These are phyloP conservation scores for Ptilonorhynchus violaceus DNA, from an alignment of 2,113 vertebrate species.

Conservation along the genomic window DNA sequence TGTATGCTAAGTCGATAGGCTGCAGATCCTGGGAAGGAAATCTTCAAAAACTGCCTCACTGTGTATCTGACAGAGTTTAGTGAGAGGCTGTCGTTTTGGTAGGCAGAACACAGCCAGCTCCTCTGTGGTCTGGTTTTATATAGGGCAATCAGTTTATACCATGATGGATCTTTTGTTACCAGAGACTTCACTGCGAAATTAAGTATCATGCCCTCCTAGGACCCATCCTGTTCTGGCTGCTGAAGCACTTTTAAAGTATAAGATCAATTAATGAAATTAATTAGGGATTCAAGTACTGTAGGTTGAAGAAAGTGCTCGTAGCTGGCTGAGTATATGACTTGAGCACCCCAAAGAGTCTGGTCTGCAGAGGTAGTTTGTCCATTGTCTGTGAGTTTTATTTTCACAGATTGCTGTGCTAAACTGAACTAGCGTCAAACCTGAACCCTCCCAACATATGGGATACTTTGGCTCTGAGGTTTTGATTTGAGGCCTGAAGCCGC, in stretches of 20 bases:
- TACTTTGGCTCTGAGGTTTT: neutral
- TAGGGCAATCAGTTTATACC: conserved; percentile 5
- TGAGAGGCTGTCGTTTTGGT: neutral
- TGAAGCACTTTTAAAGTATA: conserved; percentile 28
- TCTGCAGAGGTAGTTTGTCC: neutral
- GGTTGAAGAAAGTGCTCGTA: neutral
- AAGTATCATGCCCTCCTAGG: neutral
- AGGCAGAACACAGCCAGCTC: neutral
- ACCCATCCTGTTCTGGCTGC: neutral
- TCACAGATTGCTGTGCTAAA: neutral
- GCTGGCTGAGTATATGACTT: neutral
- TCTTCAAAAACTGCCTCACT: neutral
- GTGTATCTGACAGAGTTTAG: neutral
- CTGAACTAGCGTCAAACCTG: neutral
- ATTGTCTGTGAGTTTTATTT: neutral
- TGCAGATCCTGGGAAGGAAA: neutral
- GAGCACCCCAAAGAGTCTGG: neutral
- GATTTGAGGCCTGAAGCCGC: neutral
- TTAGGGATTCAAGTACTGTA: neutral
- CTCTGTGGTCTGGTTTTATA: conserved; percentile 38
- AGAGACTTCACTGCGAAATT: conserved; percentile 1
- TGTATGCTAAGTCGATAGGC: neutral
- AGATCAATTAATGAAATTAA: conserved; percentile 24
- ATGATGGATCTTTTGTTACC: conserved; percentile 42
- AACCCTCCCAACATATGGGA: neutral